phyloP scores from a whole-genome alignment of 2,113 vertebrate species.

The Protomyctophum bolini region DNA sequence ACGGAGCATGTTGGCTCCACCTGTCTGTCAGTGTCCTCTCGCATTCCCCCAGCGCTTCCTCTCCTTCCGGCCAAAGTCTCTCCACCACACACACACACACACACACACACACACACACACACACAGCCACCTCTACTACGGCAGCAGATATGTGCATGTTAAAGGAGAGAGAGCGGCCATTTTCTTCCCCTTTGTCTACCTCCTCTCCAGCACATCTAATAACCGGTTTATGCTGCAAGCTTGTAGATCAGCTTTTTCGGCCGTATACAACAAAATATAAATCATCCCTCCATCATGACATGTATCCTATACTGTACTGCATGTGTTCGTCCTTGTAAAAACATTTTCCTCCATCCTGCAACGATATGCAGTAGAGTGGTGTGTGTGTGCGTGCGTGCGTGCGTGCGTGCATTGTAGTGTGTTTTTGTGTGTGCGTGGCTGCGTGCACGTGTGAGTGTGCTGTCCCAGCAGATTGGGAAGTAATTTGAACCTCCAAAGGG shows the following conservation, averaged over 20 bases:
- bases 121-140: slow-evolving; percentile 38
- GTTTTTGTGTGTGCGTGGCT: not conserved
- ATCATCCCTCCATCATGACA: not conserved
- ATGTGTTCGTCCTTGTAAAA: slow-evolving; percentile 21
- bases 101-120: too few species aligned
- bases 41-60: slow-evolving; percentile 67
- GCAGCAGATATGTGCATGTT: slow-evolving; percentile 71
- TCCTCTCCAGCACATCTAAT: slow-evolving; percentile 22
- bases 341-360: slow-evolving; percentile 36
- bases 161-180: slow-evolving; percentile 23
- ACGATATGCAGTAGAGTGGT: slow-evolving; percentile 13
- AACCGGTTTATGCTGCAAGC: too few species aligned
- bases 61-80: slow-evolving; percentile 35
- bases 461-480: slow-evolving; percentile 59
- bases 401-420: not conserved
- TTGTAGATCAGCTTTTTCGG: too few species aligned
- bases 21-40: slow-evolving; percentile 75
- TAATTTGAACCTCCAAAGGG: slow-evolving; percentile 69
- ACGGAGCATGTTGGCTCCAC: slow-evolving; percentile 62
- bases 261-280: too few species aligned
- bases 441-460: not conserved
- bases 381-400: slow-evolving; percentile 30
- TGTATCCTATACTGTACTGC: slow-evolving; percentile 15
- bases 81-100: too few species aligned
- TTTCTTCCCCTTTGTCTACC: slow-evolving; percentile 33